These are phyloP conservation scores for Tauraco erythrolophus DNA, from an alignment of 2,113 vertebrate species.

Conservation along the genomic window DNA sequence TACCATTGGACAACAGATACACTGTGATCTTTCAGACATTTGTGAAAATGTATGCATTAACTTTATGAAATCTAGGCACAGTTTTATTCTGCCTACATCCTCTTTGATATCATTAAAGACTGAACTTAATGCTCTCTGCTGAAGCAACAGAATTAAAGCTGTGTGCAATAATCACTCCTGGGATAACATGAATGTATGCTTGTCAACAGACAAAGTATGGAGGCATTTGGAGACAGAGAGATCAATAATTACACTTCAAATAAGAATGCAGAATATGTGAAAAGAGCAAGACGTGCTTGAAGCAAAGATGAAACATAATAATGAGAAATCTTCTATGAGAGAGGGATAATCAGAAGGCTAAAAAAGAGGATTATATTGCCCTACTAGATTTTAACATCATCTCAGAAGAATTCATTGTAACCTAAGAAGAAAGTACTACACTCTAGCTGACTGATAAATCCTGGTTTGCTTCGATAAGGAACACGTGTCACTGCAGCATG, in stretches of 20 bases:
- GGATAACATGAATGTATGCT: not conserved
- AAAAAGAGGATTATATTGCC: not conserved
- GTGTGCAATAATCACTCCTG: not conserved
- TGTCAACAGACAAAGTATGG: not conserved
- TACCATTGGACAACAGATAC: not conserved
- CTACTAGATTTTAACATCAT: not conserved
- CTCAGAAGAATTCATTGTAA: not conserved
- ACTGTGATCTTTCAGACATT: not conserved
- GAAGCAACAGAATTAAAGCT: not conserved
- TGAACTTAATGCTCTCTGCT: not conserved
- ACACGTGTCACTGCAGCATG: not conserved
- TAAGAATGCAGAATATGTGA: not conserved
- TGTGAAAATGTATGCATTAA: not conserved
- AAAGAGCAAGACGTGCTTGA: not conserved
- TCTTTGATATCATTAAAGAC: not conserved
- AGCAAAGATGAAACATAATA: not conserved
- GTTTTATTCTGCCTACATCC: not conserved
- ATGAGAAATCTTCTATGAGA: not conserved
- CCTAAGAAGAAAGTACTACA: not conserved
- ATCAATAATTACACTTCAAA: not conserved
- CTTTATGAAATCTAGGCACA: not conserved
- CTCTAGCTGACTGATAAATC: not conserved
- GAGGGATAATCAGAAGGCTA: not conserved
- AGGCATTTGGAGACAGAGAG: not conserved
- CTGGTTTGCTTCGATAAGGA: not conserved